Percentiles rank a stretch among this genome's conserved stretches.
Evolutionary conservation across 2,797 vertebrate species (phyloP).

Genomic region (Channallabes apus): DNA sequence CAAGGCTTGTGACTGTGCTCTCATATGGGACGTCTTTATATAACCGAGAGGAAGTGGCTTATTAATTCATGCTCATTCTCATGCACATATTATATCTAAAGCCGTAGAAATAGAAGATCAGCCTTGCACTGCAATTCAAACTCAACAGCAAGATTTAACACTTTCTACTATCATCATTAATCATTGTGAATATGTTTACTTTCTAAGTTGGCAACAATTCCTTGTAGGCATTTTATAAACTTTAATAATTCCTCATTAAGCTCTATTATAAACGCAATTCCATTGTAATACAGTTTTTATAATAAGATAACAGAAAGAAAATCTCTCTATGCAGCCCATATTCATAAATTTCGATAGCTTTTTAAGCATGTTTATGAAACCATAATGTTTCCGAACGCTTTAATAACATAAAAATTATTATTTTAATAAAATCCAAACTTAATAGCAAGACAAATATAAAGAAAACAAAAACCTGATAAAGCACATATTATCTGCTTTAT

Average conservation of each 20-base stretch:
- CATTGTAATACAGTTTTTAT: neutral
- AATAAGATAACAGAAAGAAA: neutral
- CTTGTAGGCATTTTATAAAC: neutral
- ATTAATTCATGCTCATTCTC: neutral
- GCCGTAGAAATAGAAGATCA: neutral
- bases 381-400: too few species aligned
- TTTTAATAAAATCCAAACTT: too few species aligned
- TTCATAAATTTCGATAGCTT: neutral
- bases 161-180: neutral
- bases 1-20: conserved; percentile 58
- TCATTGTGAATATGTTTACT: neutral
- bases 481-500: too few species aligned
- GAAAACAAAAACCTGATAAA: too few species aligned
- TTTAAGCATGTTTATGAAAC: neutral
- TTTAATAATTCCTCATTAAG: neutral
- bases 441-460: too few species aligned
- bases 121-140: neutral
- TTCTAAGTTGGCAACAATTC: neutral
- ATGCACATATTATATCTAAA: neutral
- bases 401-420: too few species aligned
- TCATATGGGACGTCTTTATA: conserved; percentile 43
- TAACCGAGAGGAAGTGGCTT: neutral
- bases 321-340: neutral
- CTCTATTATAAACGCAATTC: neutral
- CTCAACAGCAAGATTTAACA: neutral